Evolutionary conservation across 2,113 vertebrate species (phyloP).

Genomic region (Dromaius novaehollandiae): DNA sequence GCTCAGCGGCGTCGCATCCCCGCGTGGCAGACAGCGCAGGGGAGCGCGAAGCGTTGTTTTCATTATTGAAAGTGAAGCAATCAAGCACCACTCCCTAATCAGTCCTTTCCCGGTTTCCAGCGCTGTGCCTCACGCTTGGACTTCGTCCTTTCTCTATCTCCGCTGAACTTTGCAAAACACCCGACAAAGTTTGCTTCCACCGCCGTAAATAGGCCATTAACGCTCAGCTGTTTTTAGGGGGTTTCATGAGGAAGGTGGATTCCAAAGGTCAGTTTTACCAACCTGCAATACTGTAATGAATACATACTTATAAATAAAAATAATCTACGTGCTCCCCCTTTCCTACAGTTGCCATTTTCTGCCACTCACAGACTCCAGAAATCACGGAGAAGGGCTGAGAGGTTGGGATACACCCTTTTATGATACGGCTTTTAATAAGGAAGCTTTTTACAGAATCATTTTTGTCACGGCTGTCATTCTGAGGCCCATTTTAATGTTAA

Average conservation of each 20-base stretch:
- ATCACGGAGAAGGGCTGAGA: not conserved
- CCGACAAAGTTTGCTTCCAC: too few relatives aligned
- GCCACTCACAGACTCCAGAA: not conserved
- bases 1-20: fast-evolving
- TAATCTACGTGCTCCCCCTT: not conserved
- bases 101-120: not conserved
- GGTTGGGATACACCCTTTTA: not conserved
- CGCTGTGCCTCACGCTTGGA: not conserved
- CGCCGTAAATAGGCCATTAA: not conserved
- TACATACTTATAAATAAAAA: fast-evolving
- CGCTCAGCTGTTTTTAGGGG: not conserved
- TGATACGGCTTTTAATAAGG: not conserved
- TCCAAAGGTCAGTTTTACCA: not conserved
- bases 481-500: not conserved
- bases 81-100: fast-evolving
- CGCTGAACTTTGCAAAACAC: fast-evolving
- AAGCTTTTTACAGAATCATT: not conserved
- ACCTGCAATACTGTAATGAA: not conserved
- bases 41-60: not conserved
- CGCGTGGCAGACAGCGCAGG: not conserved
- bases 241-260: fast-evolving
- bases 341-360: not conserved
- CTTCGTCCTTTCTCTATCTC: not conserved
- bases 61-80: not conserved
- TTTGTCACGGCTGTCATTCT: not conserved